A percentile compares a stretch with the other conserved stretches of the same genome.
Evolutionary conservation across 2,797 vertebrate genomes (phyloP).

Genomic region (Crypturellus tataupa): DNA sequence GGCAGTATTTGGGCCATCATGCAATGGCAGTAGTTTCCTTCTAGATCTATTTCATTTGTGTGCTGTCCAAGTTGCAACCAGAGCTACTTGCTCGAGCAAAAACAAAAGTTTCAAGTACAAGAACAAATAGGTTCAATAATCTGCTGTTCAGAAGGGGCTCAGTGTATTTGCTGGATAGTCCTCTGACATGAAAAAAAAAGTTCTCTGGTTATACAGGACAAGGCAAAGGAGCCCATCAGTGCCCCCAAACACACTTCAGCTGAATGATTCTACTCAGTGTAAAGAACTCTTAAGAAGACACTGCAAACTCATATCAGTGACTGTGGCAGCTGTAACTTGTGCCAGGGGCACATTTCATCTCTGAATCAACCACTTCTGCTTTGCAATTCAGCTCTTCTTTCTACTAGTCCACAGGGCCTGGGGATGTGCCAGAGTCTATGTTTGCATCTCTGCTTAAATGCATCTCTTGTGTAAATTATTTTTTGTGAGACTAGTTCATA

Average conservation of each 20-base stretch:
- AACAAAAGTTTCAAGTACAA: background rate
- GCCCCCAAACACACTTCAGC: background rate
- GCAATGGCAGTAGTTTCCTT: background rate
- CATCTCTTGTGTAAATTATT: background rate
- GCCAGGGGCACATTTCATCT: background rate
- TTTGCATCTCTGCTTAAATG: background rate
- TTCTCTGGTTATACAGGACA: rapidly evolving
- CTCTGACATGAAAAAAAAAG: background rate
- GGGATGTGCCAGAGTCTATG: background rate
- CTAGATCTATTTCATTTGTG: background rate
- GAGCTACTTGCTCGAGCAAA: background rate
- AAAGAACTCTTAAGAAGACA: background rate
- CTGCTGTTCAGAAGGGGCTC: background rate
- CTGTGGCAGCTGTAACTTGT: background rate
- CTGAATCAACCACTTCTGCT: background rate
- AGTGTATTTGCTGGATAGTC: background rate
- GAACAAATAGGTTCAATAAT: background rate
- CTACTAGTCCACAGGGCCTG: background rate
- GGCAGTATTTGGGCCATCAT: background rate
- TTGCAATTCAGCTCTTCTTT: background rate
- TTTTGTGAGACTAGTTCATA: background rate
- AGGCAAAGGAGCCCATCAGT: background rate
- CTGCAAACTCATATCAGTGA: background rate
- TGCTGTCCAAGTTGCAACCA: background rate
- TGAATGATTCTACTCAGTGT: background rate